Evolutionary conservation across 2,113 vertebrate species (phyloP), one percentile per base, ranked within the genome.

Genomic region (Falcunculus frontatus): DNA sequence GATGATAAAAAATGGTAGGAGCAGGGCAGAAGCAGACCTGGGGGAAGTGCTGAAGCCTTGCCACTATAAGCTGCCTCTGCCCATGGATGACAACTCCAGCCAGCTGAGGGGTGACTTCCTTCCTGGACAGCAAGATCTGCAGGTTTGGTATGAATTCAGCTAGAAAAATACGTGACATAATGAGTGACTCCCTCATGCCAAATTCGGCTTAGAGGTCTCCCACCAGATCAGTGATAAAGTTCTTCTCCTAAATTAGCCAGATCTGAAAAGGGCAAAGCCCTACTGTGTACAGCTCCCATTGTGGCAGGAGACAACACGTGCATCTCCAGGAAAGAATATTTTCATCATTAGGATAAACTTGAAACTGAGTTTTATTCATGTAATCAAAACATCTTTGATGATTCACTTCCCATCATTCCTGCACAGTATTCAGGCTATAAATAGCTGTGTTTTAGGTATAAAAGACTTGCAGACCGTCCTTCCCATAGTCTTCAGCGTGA

Each of bases 331-430:
- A 68, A 93, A 68, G 20, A 81, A 41, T 70, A 90, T 42, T 75
- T 74, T 59, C 49, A 80, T 95, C 87, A 33, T 73, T 33, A 80
- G 64, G 60, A 91, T 81, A 83, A 96, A 65, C 57, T 30, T 70
- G 78, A 96, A 95, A 95, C 72, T 93, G 89, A 83, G 64, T 94
- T 89, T 95, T 81, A 76, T 73, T 97, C 55, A 83, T 22, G 37
- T 57, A 96, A 97, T 91, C 79, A 95, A 89, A 97, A 87, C 55
- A 76, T 89, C 79, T 84, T 94, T 44, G n/a, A 56, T 92, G 86
- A 97, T 88, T 97, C 82, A 95, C 47, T 95, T 95, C 65, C 77
- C 35, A 67, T 89, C 47, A 32, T 69, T 82, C 57, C 92, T 65
- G 57, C 87, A 59, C 77, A 84, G 78, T 65, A 75, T 35, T 27